Evolutionary conservation across 2,888 invertebrate species (phyloP), one percentile per base, ranked within the genome.

Genomic region (Willowsia nigromaculata): DNA sequence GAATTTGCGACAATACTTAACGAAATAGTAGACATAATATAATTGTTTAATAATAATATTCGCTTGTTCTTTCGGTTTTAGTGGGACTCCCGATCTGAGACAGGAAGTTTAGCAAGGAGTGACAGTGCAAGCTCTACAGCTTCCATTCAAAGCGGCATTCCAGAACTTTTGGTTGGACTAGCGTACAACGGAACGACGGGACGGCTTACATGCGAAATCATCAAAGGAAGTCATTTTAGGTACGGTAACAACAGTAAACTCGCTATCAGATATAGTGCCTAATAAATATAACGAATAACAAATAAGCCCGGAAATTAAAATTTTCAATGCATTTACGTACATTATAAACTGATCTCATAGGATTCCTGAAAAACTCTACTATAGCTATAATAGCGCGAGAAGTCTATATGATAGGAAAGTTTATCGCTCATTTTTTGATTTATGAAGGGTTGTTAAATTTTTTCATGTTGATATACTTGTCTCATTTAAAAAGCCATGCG

Each of bases 151-250:
- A 94, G 89, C 94, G 98, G 98, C 30, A 97, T 98, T 76, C 98
- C 98, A 65, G 97, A 99, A 94, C 95, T 99, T 85, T 95, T 99
- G 30, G 94, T 97, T 90, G 98, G 98, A 0, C 95, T 99, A 92
- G 96, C 97, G 93, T 99, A 99, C 93, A 99, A 97, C 93, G 97
- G 98, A 33, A 97, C 97, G 47, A 99, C 99, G 0, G 99, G 99
- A 33, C 96, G 98, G 93, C 95, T 99, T n/a, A 97, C 97, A 81
- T 97, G 98, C 13, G 98, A 99, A 95, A 97, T 98, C 90, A 96
- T 96, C 92, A 96, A 96, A 94, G 96, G 96, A 88, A 96, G 96
- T 85, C 96, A 96, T 93, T 96, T 96, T 94, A 95, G 96, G 93
- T 95, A 93, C n/a, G n/a, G n/a, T n/a, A n/a, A n/a, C n/a, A n/a